Evolutionary conservation across 2,888 invertebrate genomes (phyloP), one percentile per base, ranked within the genome.

Genomic region (Spodoptera littoralis): DNA sequence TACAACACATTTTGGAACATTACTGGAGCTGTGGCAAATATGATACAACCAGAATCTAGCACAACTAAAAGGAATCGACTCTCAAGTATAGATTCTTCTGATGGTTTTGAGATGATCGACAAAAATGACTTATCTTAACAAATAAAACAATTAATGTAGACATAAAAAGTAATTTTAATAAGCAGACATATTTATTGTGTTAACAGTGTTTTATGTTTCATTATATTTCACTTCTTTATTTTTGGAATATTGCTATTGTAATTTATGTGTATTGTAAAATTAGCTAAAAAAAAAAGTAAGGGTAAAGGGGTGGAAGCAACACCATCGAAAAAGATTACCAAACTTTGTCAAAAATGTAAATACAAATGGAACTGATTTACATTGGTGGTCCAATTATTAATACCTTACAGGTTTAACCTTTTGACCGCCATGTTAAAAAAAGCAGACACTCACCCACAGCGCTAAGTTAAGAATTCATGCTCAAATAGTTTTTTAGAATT

Each of bases 81-180:
- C 27, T 87, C 91, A 47, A 93, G 94, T 83, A 83, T 82, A 57
- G 93, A 93, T 77, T 93, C 92, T 44, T 90, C 94, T 52, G 94
- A 94, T 86, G 94, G 93, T n/a, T 94, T 94, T 85, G 94, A 93
- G 89, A 92, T 94, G 51, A 88, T 94, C 77, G 92, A 94, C 76
- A 88, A 92, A 86, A 89, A 86, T 84, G 94, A 94, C 63, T 78
- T 93, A 69, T 83, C 86, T 70, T 91, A 88, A 84, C 36, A 65
- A 60, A 58, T 60, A 51, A 27, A 66, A 30, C 2, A n/a, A 8
- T 48, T 18, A 42, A 18, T 51, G 22, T 42, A 44, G 13, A 60
- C 48, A 65, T 27, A 43, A 60, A 64, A 49, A 60, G 47, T 47
- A 55, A 70, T 70, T 70, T 71, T 70, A 41, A 44, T 68, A 76